These are phyloP conservation scores for Axinella damicornis DNA, from an alignment of 37 sponge, comb jelly and placozoan genomes.

Conservation along the genomic window DNA sequence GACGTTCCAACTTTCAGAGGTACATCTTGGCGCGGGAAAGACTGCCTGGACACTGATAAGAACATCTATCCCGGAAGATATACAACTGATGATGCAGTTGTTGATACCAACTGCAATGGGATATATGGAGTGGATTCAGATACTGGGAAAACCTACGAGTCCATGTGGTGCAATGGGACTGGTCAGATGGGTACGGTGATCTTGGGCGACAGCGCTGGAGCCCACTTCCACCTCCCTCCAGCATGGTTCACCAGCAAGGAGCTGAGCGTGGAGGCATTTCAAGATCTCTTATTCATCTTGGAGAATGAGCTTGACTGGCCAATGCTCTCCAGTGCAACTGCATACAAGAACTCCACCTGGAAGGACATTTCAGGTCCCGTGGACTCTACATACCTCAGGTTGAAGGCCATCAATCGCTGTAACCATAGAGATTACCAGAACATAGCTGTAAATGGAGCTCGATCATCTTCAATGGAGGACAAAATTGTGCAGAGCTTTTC, in stretches of 20 bases:
- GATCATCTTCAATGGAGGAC: conserved; percentile 66
- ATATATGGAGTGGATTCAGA: conserved; percentile 72
- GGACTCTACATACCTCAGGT: conserved; percentile 77
- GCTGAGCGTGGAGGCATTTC: conserved; percentile 62
- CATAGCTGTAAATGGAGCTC: conserved; percentile 92
- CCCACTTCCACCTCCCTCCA: conserved; percentile 94
- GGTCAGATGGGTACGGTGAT: conserved; percentile 80
- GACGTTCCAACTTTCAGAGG: conserved; percentile 76
- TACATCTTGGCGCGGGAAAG: conserved; percentile 90
- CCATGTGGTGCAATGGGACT: conserved; percentile 80
- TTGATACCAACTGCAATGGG: conserved; percentile 95
- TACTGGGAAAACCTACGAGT: conserved; percentile 83
- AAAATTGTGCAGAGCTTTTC: conserved; percentile 69
- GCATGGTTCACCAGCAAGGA: conserved; percentile 71
- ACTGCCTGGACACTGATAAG: conserved; percentile 78
- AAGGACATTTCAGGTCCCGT: conserved; percentile 77
- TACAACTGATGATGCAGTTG: conserved; percentile 58
- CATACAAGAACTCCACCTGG: conserved; percentile 75
- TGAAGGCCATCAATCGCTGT: conserved; percentile 75
- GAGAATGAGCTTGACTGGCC: conserved; percentile 98
- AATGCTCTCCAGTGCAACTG: conserved; percentile 85
- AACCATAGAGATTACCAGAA: conserved; percentile 96
- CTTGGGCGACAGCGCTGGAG: conserved; percentile 90
- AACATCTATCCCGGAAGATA: conserved; percentile 76
- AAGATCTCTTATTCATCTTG: conserved; percentile 72